phyloP scores from a whole-genome alignment of 1,140 invertebrate genomes.

The Macrosteles quadrilineatus region DNA sequence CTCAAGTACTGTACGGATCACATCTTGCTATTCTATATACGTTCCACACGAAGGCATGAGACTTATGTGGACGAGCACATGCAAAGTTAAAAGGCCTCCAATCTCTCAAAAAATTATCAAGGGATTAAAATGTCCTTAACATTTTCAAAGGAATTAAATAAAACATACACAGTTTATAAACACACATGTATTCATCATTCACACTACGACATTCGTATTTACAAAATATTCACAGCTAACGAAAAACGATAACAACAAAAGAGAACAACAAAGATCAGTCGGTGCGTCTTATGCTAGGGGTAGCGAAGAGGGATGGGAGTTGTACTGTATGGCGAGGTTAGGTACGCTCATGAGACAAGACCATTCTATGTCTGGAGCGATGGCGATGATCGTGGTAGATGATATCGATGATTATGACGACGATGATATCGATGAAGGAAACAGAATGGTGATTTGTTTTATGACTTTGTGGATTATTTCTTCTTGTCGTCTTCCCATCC shows the following conservation, averaged over 20 bases:
- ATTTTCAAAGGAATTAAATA: no score
- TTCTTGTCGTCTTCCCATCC: constrained; percentile 28
- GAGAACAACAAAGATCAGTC: constrained; percentile 27
- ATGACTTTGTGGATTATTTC: constrained; percentile 18
- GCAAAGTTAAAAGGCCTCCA: no score
- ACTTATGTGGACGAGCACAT: no score
- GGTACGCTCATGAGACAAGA: no score
- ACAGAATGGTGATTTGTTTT: background rate
- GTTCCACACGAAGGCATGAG: no score
- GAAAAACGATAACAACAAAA: constrained; percentile 22
- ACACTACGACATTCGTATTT: constrained; percentile 10
- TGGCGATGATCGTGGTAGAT: no score
- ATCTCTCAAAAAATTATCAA: no score
- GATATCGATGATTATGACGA: no score
- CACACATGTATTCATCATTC: constrained; percentile 26
- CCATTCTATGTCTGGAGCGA: no score
- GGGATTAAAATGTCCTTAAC: no score
- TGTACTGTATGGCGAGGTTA: background rate
- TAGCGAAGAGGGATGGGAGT: background rate
- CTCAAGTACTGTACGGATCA: no score
- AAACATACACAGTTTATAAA: constrained; percentile 9
- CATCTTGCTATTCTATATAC: no score
- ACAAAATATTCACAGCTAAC: constrained; percentile 23
- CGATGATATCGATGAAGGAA: background rate
- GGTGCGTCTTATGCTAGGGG: background rate